A percentile compares a stretch with the other conserved stretches of the same genome.
phyloP scores from a whole-genome alignment of 30 jellyfish, hydroid and myxozoan species.

The Turritopsis dohrnii region DNA sequence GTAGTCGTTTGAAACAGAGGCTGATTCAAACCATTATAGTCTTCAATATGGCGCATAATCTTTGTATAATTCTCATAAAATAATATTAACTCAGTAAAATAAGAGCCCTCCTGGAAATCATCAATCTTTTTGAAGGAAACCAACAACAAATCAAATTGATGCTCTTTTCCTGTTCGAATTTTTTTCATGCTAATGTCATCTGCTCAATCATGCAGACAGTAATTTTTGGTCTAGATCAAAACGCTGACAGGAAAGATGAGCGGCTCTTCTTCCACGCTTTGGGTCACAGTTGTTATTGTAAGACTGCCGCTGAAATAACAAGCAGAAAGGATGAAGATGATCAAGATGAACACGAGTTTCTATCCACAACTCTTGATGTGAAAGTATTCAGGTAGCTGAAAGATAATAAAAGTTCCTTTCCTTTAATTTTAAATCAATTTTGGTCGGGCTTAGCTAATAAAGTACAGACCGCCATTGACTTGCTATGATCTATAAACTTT shows the following conservation, averaged over 20 bases:
- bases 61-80: too few relatives aligned
- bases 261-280: constrained; percentile 54
- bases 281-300: not conserved
- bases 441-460: too few relatives aligned
- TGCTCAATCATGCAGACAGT: not conserved
- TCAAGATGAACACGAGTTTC: constrained; percentile 2
- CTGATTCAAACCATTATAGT: too few relatives aligned
- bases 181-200: not conserved
- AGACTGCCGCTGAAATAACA: constrained; percentile 31
- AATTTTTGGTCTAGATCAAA: constrained; percentile 23
- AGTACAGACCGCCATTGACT: too few relatives aligned
- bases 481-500: too few relatives aligned
- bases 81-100: too few relatives aligned
- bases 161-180: too few relatives aligned
- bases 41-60: too few relatives aligned
- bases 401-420: not conserved
- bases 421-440: not conserved
- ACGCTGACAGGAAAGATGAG: constrained; percentile 38
- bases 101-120: too few relatives aligned
- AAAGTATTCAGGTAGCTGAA: constrained; percentile 6
- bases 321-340: constrained; percentile 44
- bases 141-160: too few relatives aligned
- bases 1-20: too few relatives aligned
- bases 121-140: too few relatives aligned
- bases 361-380: not conserved